These are phyloP conservation scores for Trichopoda pennipes DNA, from an alignment of 2,888 invertebrate species.

Conservation along the genomic window DNA sequence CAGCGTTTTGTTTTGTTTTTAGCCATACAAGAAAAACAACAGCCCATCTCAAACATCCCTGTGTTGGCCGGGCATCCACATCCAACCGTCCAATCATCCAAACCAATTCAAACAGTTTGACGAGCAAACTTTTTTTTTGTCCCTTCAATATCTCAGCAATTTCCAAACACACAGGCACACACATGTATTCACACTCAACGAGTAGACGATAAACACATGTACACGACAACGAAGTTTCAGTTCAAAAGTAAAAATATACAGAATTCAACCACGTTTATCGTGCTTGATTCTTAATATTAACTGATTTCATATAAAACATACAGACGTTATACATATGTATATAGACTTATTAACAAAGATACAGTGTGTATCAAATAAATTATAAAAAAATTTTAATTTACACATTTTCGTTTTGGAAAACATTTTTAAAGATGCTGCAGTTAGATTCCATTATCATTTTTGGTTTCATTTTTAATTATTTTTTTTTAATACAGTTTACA, in stretches of 20 bases:
- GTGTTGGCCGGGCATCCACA: neutral
- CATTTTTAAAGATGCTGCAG: no score
- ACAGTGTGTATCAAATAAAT: no score
- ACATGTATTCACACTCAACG: no score
- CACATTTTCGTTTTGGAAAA: no score
- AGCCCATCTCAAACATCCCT: conserved; percentile 47
- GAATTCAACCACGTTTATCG: conserved; percentile 63
- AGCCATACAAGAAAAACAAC: conserved; percentile 26
- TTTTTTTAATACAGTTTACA: no score
- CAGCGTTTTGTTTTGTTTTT: conserved; percentile 50
- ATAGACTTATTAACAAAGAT: neutral
- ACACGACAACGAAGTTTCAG: conserved; percentile 18
- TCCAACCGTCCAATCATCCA: conserved; percentile 15
- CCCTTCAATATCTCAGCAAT: conserved; percentile 21
- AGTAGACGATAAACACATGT: conserved; percentile 33
- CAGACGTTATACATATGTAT: neutral
- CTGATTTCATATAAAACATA: conserved; percentile 22
- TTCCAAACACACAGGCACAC: neutral
- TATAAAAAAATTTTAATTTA: no score
- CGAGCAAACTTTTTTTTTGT: conserved; percentile 52
- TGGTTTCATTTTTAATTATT: no score
- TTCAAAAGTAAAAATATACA: conserved; percentile 20
- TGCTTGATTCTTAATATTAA: conserved; percentile 13
- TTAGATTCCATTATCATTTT: no score
- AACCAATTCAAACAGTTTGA: conserved; percentile 39